Base-by-base conservation (phyloP, 1,140 invertebrate species). In the Orius insidiosus region DNA sequence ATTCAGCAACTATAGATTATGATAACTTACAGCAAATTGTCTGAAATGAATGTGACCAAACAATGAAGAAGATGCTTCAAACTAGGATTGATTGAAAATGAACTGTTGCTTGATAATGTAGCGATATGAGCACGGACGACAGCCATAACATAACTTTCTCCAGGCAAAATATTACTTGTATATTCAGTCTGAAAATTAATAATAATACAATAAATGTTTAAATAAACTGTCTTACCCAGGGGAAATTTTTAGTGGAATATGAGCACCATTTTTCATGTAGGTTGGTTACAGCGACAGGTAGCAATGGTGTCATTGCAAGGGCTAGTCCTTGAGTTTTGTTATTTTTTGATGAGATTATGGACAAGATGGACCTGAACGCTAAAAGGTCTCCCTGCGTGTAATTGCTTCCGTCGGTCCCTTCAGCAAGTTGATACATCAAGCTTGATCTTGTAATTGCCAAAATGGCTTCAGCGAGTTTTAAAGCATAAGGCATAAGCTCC, bases 91-190 rank as follows among this genome's bases (percentile, higher is more conserved):
- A 79, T 72, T 4, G 49, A 50, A 38, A 53, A 69, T n/a, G 51
- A 48, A 16, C 59, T 31, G 43, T 67, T 61, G 33, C 58, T 59
- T 47, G 64, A 62, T 40, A 68, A 50, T 5, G 58, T 53, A 10
- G 56, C 56, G 10, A 64, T 56, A 33, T 57, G 56, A 9, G 52
- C 45, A 45, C 57, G 57, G 18, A 68, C 55, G 31, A 69, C 59
- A 18, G 70, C 70, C 48, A 78, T 64, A 5, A 86, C 71, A 50
- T 82, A 85, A 55, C 76, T 85, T 58, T 89, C 85, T 0, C 78
- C 76, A 15, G 84, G 84, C 52, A 88, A 78, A 5, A 85, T 76
- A 57, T 89, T 82, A 53, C 74, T 78, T 11, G 75, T 70, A 57
- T 78, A 82, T 4, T 74, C 72, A 36, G 72, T 72, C 80, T 84